Conservation (phyloP, 2,113 vertebrate genomes). For the Urocitellus parryii region DNA sequence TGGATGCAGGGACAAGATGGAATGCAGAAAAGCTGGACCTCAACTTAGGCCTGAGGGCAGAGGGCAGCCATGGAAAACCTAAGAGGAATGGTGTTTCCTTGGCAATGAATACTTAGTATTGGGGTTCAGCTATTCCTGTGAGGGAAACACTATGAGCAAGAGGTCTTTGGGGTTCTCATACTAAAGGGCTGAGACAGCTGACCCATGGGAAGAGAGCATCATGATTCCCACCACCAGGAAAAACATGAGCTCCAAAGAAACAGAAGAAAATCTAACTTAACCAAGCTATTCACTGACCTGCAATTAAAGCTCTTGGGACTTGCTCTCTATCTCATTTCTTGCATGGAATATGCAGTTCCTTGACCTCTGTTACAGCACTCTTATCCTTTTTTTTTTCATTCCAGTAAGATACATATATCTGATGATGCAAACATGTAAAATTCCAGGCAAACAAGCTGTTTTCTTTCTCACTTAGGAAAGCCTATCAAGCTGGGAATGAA, state of each 20-base stretch:
- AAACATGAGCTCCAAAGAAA: conserved; percentile 29
- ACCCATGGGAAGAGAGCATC: neutral
- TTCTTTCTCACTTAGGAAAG: conserved; percentile 61
- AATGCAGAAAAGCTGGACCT: neutral
- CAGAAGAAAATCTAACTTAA: neutral
- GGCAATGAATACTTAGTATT: neutral
- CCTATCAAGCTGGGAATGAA: conserved; percentile 36
- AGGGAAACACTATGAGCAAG: neutral
- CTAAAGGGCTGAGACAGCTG: neutral
- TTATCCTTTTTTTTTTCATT: neutral
- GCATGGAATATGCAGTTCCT: neutral
- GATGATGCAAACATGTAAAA: neutral
- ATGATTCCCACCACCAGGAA: neutral
- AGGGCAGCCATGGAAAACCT: neutral
- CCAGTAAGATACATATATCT: neutral
- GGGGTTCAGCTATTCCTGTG: neutral
- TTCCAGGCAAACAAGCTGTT: conserved; percentile 57
- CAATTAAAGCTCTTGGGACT: neutral
- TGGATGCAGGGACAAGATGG: neutral
- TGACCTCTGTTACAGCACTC: neutral
- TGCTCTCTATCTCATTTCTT: neutral
- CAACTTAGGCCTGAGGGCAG: neutral
- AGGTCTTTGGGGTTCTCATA: neutral
- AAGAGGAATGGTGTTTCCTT: neutral
- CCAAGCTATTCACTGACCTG: neutral